Evolutionary conservation across 2,888 invertebrate genomes (phyloP).

Genomic region (Iselma pallidipennis): DNA sequence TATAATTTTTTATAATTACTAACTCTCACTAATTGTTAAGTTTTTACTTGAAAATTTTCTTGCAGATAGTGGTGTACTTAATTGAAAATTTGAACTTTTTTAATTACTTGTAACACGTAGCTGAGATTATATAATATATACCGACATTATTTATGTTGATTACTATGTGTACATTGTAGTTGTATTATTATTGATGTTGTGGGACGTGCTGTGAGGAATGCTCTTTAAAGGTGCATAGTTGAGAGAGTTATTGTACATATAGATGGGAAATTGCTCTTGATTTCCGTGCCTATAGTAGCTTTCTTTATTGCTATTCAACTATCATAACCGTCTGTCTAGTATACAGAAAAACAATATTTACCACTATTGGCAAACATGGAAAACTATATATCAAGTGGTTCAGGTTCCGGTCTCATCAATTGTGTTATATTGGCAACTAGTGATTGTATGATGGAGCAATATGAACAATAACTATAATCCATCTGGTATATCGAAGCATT

Average conservation of each 20-base stretch:
- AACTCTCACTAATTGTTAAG: too few species aligned
- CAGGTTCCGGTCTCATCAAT: conserved; percentile 22
- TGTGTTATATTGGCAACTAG: not conserved
- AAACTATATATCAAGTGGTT: not conserved
- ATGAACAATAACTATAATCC: conserved; percentile 21
- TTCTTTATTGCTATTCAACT: too few species aligned
- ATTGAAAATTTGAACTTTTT: not conserved
- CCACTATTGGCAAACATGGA: not conserved
- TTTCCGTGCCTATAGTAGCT: not conserved
- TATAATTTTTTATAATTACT: too few species aligned
- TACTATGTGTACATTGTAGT: not conserved
- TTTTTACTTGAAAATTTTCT: too few species aligned
- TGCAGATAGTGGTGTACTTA: not conserved
- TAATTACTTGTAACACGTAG: too few species aligned
- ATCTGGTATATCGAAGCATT: conserved; percentile 12
- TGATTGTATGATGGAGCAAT: not conserved
- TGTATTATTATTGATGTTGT: not conserved
- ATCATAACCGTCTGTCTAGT: not conserved
- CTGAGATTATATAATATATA: not conserved
- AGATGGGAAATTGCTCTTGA: not conserved
- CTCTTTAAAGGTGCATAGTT: not conserved
- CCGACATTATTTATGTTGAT: not conserved
- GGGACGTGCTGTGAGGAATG: not conserved
- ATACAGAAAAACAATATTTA: not conserved
- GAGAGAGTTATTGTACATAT: too few species aligned